A percentile compares a stretch with the other conserved stretches of the same genome.
These are phyloP conservation scores for Meloe dianella DNA, from an alignment of 2,888 invertebrate species.

Conservation along the genomic window DNA sequence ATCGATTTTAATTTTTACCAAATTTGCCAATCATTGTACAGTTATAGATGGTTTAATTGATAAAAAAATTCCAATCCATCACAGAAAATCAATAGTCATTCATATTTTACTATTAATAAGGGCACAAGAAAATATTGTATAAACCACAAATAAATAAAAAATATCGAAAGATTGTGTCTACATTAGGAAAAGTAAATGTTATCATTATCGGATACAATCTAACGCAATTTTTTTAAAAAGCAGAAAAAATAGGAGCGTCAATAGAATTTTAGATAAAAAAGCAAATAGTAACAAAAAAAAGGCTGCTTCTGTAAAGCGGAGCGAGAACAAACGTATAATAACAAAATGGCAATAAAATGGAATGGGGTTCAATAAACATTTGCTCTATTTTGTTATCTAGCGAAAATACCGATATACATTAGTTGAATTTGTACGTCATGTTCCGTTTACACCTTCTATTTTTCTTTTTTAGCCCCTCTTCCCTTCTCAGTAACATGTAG, in stretches of 20 bases:
- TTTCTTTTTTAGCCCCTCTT: not conserved
- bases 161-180: not conserved
- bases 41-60: not conserved
- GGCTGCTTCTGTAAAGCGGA: not conserved
- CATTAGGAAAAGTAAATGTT: not conserved
- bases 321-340: not conserved
- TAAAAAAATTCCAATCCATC: not conserved
- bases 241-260: not conserved
- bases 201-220: not conserved
- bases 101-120: not conserved
- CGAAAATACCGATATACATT: not conserved
- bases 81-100: not conserved
- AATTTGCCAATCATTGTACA: not conserved
- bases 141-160: not conserved
- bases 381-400: not conserved
- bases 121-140: not conserved
- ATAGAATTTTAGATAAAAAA: slow-evolving; percentile 6
- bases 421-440: not conserved
- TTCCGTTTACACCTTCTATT: not conserved
- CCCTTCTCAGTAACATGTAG: not conserved
- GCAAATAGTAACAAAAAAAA: not conserved
- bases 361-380: slow-evolving; percentile 1
- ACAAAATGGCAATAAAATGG: slow-evolving; percentile 1
- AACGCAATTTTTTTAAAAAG: not conserved
- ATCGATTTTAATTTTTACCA: not conserved